Conservation (phyloP, 2,888 invertebrate genomes). For the Amphipoea lucens region DNA sequence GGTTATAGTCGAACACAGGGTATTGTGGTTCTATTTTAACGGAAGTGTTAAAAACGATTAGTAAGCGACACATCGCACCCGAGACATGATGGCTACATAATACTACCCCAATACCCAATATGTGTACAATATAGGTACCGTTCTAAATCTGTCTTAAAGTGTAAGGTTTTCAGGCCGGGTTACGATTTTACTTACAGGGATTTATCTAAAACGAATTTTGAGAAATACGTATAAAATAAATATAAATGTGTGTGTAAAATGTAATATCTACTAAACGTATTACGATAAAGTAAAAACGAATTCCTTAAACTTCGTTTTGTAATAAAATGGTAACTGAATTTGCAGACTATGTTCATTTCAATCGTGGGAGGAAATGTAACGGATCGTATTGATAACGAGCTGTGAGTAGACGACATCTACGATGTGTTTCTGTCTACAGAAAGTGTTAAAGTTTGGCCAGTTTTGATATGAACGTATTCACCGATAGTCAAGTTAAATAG, state of each 20-base stretch:
- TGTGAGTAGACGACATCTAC: constrained; percentile 14
- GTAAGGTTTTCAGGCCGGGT: constrained; percentile 77
- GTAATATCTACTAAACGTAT: constrained; percentile 43
- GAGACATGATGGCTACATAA: constrained; percentile 81
- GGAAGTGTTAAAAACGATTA: constrained; percentile 85
- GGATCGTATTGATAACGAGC: constrained; percentile 19
- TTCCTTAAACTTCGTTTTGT: constrained; percentile 68
- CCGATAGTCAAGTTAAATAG: constrained; percentile 44
- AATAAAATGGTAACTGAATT: constrained; percentile 50
- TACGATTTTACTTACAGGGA: constrained; percentile 70
- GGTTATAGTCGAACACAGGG: constrained; percentile 89
- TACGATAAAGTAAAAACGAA: constrained; percentile 55
- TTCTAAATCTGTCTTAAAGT: constrained; percentile 85
- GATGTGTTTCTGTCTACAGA: constrained; percentile 20
- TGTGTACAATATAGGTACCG: constrained; percentile 82
- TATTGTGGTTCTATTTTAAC: constrained; percentile 90
- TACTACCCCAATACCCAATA: constrained; percentile 90
- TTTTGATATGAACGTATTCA: constrained; percentile 67
- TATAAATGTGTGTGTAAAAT: constrained; percentile 50
- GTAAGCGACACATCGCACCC: constrained; percentile 82
- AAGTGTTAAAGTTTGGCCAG: constrained; percentile 41
- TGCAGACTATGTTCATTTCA: constrained; percentile 65
- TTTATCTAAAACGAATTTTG: constrained; percentile 68
- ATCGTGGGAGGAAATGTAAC: constrained; percentile 40
- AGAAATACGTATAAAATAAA: constrained; percentile 66